These are phyloP conservation scores for Periophthalmus modestus DNA, from an alignment of 2,113 vertebrate species.

Conservation along the genomic window DNA sequence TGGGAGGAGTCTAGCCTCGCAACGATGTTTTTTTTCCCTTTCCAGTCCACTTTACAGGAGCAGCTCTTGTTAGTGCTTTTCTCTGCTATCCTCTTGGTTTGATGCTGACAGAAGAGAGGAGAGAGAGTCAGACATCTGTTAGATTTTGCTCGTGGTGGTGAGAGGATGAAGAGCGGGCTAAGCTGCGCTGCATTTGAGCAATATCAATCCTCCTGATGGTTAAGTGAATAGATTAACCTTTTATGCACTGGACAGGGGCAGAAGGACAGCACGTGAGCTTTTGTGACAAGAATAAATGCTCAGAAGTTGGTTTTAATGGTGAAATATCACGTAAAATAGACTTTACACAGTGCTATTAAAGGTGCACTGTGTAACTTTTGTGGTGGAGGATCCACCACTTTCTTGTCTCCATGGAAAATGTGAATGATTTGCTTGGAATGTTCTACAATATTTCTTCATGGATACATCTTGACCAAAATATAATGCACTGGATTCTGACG, in stretches of 20 bases:
- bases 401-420: too few species aligned
- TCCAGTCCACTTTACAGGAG: background rate
- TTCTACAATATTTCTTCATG: too few species aligned
- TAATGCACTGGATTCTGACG: too few species aligned
- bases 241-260: constrained; percentile 19
- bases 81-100: constrained; percentile 32
- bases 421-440: too few species aligned
- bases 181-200: constrained; percentile 61
- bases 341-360: too few species aligned
- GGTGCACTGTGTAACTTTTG: too few species aligned
- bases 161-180: constrained; percentile 58
- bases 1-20: constrained; percentile 8
- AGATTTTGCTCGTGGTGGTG: constrained; percentile 18
- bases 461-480: too few species aligned
- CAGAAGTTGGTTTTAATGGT: background rate
- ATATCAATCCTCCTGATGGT: constrained; percentile 45
- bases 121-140: constrained; percentile 65
- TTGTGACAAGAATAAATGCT: constrained; percentile 4
- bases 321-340: too few species aligned
- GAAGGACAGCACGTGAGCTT: constrained; percentile 4
- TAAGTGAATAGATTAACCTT: constrained; percentile 56
- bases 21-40: background rate
- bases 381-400: too few species aligned
- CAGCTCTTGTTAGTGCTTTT: constrained; percentile 28
- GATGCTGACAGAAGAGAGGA: constrained; percentile 61